Evolutionary conservation across 2,113 vertebrate species (phyloP).

Genomic region (Datnioides undecimradiatus): DNA sequence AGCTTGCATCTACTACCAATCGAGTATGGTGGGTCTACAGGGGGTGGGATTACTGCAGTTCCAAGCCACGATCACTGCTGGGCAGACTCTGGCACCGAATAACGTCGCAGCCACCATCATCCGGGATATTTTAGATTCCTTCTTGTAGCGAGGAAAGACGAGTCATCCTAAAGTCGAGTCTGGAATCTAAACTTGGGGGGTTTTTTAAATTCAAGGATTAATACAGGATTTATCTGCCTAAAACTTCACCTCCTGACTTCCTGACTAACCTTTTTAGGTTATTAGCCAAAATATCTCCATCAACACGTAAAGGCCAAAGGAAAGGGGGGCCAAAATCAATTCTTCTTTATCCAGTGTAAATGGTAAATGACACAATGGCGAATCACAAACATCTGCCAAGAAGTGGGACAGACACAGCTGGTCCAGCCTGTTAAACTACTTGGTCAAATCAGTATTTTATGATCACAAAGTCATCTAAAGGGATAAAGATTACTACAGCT

Average conservation of each 20-base stretch:
- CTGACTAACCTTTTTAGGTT: not conserved
- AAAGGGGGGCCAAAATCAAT: not conserved
- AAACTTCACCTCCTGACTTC: not conserved
- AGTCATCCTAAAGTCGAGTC: no score
- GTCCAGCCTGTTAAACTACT: not conserved
- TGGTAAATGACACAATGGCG: not conserved
- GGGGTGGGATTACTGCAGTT: no score
- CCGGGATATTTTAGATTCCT: no score
- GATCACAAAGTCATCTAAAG: not conserved
- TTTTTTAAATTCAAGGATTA: not conserved
- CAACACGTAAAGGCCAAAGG: not conserved
- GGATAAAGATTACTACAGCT: not conserved
- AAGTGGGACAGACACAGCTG: not conserved
- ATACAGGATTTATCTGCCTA: not conserved
- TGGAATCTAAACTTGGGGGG: no score
- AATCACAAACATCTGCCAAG: not conserved
- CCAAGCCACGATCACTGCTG: no score
- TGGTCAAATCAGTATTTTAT: not conserved
- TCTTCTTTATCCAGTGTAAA: no score
- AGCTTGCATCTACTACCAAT: no score
- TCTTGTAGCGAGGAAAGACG: no score
- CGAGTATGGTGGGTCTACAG: no score
- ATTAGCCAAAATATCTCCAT: no score
- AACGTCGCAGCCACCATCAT: no score
- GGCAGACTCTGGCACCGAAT: no score